Evolutionary conservation across 2,113 vertebrate species (phyloP), one percentile per base, ranked within the genome.

Genomic region (Triplophysa dalaica): DNA sequence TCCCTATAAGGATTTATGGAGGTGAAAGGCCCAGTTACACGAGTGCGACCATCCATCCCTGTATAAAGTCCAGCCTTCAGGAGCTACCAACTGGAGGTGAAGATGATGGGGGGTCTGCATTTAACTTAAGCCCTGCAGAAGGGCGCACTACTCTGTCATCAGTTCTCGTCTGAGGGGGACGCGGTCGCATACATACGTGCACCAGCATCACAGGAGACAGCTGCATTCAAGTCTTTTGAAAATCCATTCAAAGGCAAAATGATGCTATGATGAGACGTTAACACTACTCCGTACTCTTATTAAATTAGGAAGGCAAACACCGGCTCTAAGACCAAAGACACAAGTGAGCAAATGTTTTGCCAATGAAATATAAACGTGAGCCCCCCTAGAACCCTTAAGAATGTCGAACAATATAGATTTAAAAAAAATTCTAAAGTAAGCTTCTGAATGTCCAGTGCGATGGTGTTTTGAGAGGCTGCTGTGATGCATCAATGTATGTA

Each of bases 91-190:
- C 75, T 62, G 16, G 41, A 24, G 21, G 64, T 61, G 58, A 76
- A 66, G 48, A 78, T 70, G 73, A 75, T 79, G 45, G 78, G 78
- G 48, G 75, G 58, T 41, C 79, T 58, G 72, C 43, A 77, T 72
- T 88, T 86, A 82, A 68, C 67, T 78, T 87, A 87, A 90, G 89
- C 87, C 86, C 77, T 85, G 80, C 91, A 93, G 89, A 85, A 87
- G 90, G 69, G 74, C 82, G 78, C 81, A 84, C 61, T 84, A 82
- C 86, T 93, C 92, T 79, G 87, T 93, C 90, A 93, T 83, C 91
- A 89, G 86, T 84, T 90, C 78, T 78, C 76, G 84, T 82, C 67
- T 73, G 22, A 86, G 56, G 79, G 68, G 58, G 54, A 79, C 77
- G 38, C 52, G 52, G 61, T 68, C n/a, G 22, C 52, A 13, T 14